Conservation (phyloP, 2,113 vertebrate species). For the Tupaia chinensis region DNA sequence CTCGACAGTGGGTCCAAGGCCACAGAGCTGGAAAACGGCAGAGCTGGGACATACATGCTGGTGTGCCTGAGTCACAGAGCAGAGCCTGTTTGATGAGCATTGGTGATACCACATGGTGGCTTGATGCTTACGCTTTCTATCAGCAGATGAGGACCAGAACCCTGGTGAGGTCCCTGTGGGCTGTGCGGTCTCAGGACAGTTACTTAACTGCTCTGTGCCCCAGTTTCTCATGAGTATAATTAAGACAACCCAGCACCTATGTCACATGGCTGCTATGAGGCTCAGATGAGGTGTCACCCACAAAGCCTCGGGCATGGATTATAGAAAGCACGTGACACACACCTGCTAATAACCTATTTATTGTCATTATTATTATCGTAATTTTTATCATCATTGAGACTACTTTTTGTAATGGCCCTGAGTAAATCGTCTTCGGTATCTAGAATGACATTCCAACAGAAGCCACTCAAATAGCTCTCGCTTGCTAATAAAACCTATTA, state of each 20-base stretch:
- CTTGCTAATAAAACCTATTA: conserved; percentile 27
- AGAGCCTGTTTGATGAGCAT: background rate
- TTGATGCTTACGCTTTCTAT: background rate
- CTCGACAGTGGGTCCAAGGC: background rate
- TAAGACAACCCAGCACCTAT: background rate
- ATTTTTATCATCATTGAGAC: conserved; percentile 39
- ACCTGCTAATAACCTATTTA: background rate
- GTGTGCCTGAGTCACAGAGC: background rate
- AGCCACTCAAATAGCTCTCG: background rate
- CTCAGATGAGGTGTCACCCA: accelerated
- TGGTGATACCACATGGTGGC: background rate
- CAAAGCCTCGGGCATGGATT: background rate
- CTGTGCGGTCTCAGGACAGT: background rate
- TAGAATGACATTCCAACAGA: conserved; percentile 33
- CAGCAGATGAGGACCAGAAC: no score
- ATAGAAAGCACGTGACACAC: background rate
- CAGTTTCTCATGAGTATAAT: background rate
- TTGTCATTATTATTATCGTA: background rate
- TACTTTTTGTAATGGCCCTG: background rate
- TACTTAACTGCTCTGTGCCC: background rate
- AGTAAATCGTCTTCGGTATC: background rate
- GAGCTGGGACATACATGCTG: background rate
- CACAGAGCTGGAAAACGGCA: no score
- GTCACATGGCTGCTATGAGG: background rate
- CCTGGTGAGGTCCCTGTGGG: background rate